Evolutionary conservation across 2,113 vertebrate genomes (phyloP), one percentile per base, ranked within the genome.

Genomic region (Beaufortia kweichowensis): DNA sequence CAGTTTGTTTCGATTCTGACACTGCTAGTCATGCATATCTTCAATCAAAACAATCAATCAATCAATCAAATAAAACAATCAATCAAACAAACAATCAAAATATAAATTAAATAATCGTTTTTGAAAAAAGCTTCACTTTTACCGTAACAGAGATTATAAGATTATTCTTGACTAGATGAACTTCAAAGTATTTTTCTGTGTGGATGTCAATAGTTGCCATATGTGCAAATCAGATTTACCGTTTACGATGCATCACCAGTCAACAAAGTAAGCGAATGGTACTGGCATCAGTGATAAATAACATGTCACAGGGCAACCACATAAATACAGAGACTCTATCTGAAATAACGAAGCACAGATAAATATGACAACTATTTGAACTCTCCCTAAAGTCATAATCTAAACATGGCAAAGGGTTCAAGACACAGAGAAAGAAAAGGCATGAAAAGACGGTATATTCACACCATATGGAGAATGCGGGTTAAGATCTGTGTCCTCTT

Each of bases 371-470:
- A 72, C 65, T 72, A 62, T 79, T 62, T 71, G 71, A 83, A 67
- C 71, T 55, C 56, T 55, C 66, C 76, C 61, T 48, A 72, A 83
- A 83, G 77, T 72, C 65, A 83, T 76, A 76, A 81, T 71, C 59
- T 78, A 81, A 76, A 81, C 79, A 81, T 72, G 71, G 79, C 76
- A 66, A 59, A 39, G 72, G 61, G 75, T 64, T 48, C 63, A 63
- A 41, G 64, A 64, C 19, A 4, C 41, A 28, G 50, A 43, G 48
- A n/a, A 39, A 28, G 46, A 24, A 66, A 76, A 57, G 29, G 60
- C 62, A 83, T 77, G 65, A 79, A 79, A 84, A 79, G 67, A 23
- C 61, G 62, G 66, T 73, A 79, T 81, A 81, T 83, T 81, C 43
- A 64, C 76, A 81, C 72, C 82, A 84, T 79, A 84, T 84, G 79